A percentile compares a stretch with the other conserved stretches of the same genome.
Conservation (phyloP, 1,140 invertebrate species). For the Pseudoatta argentina region DNA sequence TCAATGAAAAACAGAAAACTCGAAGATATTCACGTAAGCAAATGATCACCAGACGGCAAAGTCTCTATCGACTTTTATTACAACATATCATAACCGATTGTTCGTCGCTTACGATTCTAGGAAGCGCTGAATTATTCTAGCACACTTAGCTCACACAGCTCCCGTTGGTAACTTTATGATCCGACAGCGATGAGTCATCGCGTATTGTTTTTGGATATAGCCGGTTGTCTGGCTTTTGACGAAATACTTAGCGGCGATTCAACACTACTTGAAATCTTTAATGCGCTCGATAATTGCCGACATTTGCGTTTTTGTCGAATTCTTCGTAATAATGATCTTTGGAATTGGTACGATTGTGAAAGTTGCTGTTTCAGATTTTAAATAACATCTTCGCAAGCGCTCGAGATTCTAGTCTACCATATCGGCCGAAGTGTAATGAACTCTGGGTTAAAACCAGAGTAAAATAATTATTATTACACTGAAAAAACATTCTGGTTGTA, state of each 20-base stretch:
- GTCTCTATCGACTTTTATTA: conserved; percentile 62
- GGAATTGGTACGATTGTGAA: neutral
- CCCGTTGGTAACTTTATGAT: conserved; percentile 67
- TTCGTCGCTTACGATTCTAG: conserved; percentile 65
- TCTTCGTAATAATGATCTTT: conserved; percentile 11
- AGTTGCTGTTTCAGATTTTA: conserved; percentile 6
- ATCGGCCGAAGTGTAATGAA: neutral
- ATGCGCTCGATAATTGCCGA: neutral
- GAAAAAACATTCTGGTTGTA: too few relatives aligned
- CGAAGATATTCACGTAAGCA: neutral
- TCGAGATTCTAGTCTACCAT: neutral
- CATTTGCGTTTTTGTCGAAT: neutral
- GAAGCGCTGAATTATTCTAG: conserved; percentile 71
- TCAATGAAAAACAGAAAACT: conserved; percentile 11
- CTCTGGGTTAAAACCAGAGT: neutral
- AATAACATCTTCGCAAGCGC: neutral
- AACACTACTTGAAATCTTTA: conserved; percentile 16
- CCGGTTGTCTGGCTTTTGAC: conserved; percentile 23
- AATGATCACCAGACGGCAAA: conserved; percentile 28
- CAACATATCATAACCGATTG: conserved; percentile 59
- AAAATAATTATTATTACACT: neutral
- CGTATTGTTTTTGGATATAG: conserved; percentile 33
- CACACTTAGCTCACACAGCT: conserved; percentile 46
- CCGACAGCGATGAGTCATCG: conserved; percentile 50
- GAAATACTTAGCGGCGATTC: conserved; percentile 12